Evolutionary conservation across 2,888 invertebrate species (phyloP).

Genomic region (Pristionchus fissidentatus): DNA sequence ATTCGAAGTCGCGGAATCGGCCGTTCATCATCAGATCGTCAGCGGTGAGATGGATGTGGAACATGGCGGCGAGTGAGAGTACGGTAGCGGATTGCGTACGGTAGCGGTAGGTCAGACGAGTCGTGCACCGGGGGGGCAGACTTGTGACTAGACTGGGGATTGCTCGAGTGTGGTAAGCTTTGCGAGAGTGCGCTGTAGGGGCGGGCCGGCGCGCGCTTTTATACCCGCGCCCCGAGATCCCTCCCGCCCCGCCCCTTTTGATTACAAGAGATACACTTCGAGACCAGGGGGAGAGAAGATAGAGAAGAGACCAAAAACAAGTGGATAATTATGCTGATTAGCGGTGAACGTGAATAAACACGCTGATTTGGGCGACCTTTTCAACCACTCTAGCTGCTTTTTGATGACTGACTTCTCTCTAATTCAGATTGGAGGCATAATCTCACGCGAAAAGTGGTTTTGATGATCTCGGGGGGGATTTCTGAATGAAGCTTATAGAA

Average conservation of each 20-base stretch:
- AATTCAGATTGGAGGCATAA: too few species aligned
- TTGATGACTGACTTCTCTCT: too few species aligned
- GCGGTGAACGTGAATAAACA: neutral
- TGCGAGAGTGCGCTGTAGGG: conserved; percentile 15
- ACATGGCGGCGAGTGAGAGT: neutral
- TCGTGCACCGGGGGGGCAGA: neutral
- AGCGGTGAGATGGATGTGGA: conserved; percentile 34
- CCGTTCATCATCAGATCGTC: conserved; percentile 22
- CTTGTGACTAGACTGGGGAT: neutral
- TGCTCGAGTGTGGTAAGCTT: neutral
- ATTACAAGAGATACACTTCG: conserved; percentile 1
- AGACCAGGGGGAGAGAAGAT: neutral
- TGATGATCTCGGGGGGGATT: too few species aligned
- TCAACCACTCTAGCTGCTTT: too few species aligned
- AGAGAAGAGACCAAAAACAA: neutral
- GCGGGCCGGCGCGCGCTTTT: conserved; percentile 5
- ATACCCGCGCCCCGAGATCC: conserved; percentile 2
- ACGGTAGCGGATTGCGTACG: conserved; percentile 12
- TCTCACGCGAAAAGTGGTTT: too few species aligned
- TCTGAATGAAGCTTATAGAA: too few species aligned
- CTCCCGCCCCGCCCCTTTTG: neutral
- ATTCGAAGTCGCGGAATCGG: neutral
- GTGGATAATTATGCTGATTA: neutral
- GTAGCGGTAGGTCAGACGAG: neutral
- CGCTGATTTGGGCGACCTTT: neutral